Percentiles rank a stretch among this genome's conserved stretches.
Evolutionary conservation across 2,888 invertebrate species (phyloP).

Genomic region (Iphiclides podalirius): DNA sequence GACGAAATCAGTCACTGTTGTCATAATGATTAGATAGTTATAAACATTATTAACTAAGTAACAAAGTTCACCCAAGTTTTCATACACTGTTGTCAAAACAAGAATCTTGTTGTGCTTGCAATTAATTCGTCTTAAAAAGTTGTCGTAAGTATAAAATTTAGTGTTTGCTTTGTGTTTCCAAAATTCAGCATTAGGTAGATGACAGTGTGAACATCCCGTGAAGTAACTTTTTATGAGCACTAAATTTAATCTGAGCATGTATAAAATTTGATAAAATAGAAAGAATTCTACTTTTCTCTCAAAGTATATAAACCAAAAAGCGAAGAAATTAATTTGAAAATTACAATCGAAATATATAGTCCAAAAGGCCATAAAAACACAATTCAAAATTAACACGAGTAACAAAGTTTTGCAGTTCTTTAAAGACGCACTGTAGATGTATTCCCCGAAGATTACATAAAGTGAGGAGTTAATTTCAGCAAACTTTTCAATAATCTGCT

Average conservation of each 20-base stretch:
- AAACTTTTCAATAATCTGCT: not conserved
- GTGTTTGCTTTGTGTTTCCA: not conserved
- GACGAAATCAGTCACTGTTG: not conserved
- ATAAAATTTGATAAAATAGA: not conserved
- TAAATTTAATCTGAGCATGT: constrained; percentile 33
- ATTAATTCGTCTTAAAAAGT: not conserved
- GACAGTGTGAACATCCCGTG: not conserved
- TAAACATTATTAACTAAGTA: not conserved
- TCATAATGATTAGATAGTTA: not conserved
- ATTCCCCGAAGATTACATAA: not conserved
- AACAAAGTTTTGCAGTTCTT: not conserved
- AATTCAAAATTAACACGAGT: not conserved
- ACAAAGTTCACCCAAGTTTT: not conserved
- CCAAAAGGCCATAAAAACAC: not conserved
- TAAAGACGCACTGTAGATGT: not conserved
- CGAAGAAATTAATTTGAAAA: not conserved
- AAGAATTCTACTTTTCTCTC: constrained; percentile 5
- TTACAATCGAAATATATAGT: not conserved
- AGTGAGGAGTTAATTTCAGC: not conserved
- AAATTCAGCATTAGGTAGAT: not conserved
- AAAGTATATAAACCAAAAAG: not conserved
- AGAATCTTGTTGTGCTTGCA: not conserved
- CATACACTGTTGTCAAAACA: not conserved
- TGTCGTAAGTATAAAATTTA: too few relatives aligned
- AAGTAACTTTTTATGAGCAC: constrained; percentile 38